phyloP scores from a whole-genome alignment of 2,888 invertebrate genomes.

The Acrobeloides nanus region DNA sequence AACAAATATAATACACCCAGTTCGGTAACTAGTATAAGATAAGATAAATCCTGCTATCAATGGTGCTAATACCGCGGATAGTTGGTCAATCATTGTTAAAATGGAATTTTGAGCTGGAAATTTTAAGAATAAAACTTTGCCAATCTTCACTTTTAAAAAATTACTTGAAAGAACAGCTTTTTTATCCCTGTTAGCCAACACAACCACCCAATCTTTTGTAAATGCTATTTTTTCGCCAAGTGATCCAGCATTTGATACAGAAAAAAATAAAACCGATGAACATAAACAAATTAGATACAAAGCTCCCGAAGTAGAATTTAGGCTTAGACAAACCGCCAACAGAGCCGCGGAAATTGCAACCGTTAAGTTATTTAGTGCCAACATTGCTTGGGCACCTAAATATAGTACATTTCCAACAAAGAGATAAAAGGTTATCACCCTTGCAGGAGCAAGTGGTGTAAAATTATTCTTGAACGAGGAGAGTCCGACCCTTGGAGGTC shows the following conservation, averaged over 20 bases:
- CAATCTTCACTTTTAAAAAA: conserved; percentile 6
- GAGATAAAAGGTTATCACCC: too few relatives aligned
- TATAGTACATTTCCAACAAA: too few relatives aligned
- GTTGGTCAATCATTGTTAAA: conserved; percentile 37
- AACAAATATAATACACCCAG: conserved; percentile 24
- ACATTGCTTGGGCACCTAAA: conserved; percentile 26
- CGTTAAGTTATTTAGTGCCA: conserved; percentile 33
- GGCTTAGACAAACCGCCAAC: conserved; percentile 22
- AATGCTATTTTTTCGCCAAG: conserved; percentile 46
- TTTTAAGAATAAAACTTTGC: too few relatives aligned
- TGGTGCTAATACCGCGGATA: conserved; percentile 31
- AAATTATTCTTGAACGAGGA: too few relatives aligned
- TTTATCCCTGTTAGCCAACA: conserved; percentile 29
- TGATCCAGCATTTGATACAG: conserved; percentile 31
- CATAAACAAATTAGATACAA: conserved; percentile 15
- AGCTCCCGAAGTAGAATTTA: not conserved
- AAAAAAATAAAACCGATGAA: conserved; percentile 19
- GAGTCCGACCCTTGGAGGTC: too few relatives aligned
- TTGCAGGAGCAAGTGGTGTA: too few relatives aligned
- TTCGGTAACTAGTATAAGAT: conserved; percentile 11
- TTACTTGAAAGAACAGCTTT: conserved; percentile 18
- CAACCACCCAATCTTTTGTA: conserved; percentile 49
- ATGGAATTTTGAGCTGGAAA: conserved; percentile 36
- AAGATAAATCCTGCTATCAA: conserved; percentile 29
- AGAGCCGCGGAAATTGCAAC: conserved; percentile 32